Base-by-base conservation (phyloP, 2,797 vertebrate genomes). In the Gallirallus australis region DNA sequence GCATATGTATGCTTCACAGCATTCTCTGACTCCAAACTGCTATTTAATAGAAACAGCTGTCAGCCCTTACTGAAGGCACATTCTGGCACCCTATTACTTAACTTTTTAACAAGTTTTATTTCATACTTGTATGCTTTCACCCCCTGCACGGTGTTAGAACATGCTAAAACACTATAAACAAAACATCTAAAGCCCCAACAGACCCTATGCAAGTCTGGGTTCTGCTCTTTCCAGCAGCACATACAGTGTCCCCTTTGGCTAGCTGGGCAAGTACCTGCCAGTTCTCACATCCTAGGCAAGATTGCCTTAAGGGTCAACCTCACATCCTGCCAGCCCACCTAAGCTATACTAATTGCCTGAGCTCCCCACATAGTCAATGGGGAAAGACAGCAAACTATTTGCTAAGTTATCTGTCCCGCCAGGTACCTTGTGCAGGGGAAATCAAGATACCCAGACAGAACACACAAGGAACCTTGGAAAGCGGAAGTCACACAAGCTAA, bases 361-460 rank as follows among this genome's bases (percentile, higher is more conserved):
- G 19, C 6, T 72, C 21, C 45, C 24, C 33, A 42, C 0, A 3
- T 0, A 87, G 59, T 20, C 39, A 76, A 11, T 3, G 15, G 27
- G 47, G 18, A 63, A 83, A 76, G 23, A 84, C 13, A 28, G 28
- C 45, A 25, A 61, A 15, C 27, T 39, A 11, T 33, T 59, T 48
- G 52, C 5, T 47, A 69, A 78, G 23, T 31, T 33, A 68, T 21
- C 53, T 91, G 15, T 12, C 31, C 48, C 11, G 9, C 3, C 31
- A 30, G 14, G 5, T 35, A 16, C 17, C 17, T 17, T 27, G 11
- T 2, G 23, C 56, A 85, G 48, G 7, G 18, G 25, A 87, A 80
- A 70, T 52, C 11, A 40, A 73, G 19, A 70, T 45, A 52, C 8
- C 6, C 14, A 78, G 28, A 68, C 18, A 78, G 30, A 70, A 56